phyloP scores from a whole-genome alignment of 1,140 invertebrate genomes.

The Lepidostoma basale region DNA sequence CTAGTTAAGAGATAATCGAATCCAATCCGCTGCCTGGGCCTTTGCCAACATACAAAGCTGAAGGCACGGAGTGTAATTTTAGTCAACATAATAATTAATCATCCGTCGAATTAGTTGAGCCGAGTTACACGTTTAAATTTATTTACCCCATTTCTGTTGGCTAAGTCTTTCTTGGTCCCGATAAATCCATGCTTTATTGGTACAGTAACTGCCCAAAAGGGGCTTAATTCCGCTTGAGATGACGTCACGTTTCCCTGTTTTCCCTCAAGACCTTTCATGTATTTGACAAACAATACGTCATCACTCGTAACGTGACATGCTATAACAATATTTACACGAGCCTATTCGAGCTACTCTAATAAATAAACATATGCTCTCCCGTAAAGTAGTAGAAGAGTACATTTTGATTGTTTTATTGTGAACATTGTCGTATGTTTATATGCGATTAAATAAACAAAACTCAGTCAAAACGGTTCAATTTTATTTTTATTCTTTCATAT shows the following conservation, averaged over 20 bases:
- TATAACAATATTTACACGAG: not conserved
- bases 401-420: not conserved
- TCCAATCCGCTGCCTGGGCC: too few species aligned
- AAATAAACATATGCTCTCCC: not conserved
- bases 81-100: too few species aligned
- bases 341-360: not conserved
- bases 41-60: too few species aligned
- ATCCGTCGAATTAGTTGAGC: too few species aligned
- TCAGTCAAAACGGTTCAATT: too few species aligned
- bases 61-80: too few species aligned
- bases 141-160: not conserved
- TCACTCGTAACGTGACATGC: not conserved
- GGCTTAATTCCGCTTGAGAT: slow-evolving; percentile 1
- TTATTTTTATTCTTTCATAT: not conserved
- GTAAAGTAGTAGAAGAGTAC: not conserved
- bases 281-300: slow-evolving; percentile 5
- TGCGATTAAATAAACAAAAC: too few species aligned
- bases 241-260: not conserved
- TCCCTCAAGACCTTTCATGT: not conserved
- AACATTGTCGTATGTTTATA: not conserved
- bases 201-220: not conserved
- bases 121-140: too few species aligned
- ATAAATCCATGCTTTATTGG: not conserved
- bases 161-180: not conserved
- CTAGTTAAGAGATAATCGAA: too few species aligned